These are phyloP conservation scores for Conops quadrifasciatus DNA, from an alignment of 2,888 invertebrate genomes.

Conservation along the genomic window DNA sequence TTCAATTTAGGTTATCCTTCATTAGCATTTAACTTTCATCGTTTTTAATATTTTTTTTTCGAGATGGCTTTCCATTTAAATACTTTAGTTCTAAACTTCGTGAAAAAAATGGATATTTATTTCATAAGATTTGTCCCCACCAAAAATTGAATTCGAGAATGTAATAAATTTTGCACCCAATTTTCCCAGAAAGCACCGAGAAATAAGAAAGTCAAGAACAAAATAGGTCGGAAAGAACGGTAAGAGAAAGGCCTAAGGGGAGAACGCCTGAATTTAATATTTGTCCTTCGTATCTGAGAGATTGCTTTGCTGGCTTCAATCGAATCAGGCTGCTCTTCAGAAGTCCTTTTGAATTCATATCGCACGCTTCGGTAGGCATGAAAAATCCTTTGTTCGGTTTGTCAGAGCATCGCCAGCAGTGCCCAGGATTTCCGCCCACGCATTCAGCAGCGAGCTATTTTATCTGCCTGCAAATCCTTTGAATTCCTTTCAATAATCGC, in stretches of 20 bases:
- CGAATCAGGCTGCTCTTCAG: too few relatives aligned
- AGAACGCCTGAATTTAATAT: not conserved
- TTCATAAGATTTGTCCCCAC: too few relatives aligned
- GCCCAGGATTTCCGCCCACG: not conserved
- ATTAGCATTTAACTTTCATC: too few relatives aligned
- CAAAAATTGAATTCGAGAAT: too few relatives aligned
- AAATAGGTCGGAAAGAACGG: too few relatives aligned
- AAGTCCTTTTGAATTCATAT: not conserved
- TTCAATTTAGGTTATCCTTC: too few relatives aligned
- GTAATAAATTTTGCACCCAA: conserved; percentile 37
- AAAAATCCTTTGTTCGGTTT: not conserved
- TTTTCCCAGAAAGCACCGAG: conserved; percentile 29
- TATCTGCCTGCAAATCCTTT: not conserved
- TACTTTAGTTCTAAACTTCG: too few relatives aligned
- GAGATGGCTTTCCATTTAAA: too few relatives aligned
- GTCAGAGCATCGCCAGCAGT: not conserved
- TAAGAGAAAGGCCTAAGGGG: too few relatives aligned
- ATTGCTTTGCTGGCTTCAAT: not conserved
- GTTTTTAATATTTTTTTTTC: too few relatives aligned
- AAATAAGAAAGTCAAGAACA: not conserved
- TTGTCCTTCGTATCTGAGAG: not conserved
- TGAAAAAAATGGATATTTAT: too few relatives aligned
- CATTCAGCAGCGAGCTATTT: not conserved
- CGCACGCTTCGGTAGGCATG: not conserved
- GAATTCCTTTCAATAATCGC: not conserved